Evolutionary conservation across 2,113 vertebrate genomes (phyloP).

Genomic region (Gymnobelideus leadbeateri): DNA sequence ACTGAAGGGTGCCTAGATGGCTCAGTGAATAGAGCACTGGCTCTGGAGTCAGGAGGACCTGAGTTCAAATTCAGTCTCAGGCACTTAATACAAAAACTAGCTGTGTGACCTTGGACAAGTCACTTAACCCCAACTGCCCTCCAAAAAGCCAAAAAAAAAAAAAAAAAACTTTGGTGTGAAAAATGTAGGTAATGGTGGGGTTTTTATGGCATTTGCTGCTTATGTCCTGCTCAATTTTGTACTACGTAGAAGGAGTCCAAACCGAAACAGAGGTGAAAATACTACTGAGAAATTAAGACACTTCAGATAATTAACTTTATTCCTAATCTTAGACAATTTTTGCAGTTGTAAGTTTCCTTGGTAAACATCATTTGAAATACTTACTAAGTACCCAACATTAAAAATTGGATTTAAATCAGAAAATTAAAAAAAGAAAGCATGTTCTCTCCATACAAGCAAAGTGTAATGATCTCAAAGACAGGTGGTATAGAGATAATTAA

Average conservation of each 20-base stretch:
- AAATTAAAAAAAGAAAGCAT: neutral
- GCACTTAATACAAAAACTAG: no score
- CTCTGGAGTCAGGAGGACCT: no score
- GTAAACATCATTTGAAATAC: constrained; percentile 38
- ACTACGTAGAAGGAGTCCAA: constrained; percentile 93
- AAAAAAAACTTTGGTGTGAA: no score
- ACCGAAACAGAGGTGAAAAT: constrained; percentile 94
- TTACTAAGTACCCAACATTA: constrained; percentile 72
- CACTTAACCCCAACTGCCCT: no score
- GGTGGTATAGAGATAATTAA: neutral
- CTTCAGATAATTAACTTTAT: constrained; percentile 1
- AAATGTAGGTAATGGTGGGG: constrained; percentile 90
- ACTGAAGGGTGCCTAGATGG: no score
- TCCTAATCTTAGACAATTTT: neutral
- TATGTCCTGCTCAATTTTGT: constrained; percentile 91
- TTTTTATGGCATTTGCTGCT: constrained; percentile 91
- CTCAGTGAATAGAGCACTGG: no score
- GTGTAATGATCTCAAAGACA: neutral
- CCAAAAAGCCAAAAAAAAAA: no score
- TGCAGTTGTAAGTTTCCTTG: neutral
- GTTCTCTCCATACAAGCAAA: neutral
- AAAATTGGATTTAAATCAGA: constrained; percentile 61
- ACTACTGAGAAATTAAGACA: constrained; percentile 86
- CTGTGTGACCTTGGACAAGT: no score
- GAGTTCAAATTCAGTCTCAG: no score